phyloP scores from a whole-genome alignment of 2,888 invertebrate genomes.

The Eupeodes latifasciatus region DNA sequence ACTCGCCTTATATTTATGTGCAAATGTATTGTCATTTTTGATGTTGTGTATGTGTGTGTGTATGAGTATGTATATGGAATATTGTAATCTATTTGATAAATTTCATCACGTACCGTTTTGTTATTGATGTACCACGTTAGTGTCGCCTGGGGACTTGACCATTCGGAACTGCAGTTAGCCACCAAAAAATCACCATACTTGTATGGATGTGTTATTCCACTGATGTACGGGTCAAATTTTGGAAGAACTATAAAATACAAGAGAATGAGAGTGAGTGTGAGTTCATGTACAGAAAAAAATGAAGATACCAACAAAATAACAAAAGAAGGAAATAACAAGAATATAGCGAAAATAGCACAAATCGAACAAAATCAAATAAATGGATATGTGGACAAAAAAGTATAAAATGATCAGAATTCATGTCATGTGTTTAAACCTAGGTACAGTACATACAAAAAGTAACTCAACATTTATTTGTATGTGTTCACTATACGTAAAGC shows the following conservation, averaged over 20 bases:
- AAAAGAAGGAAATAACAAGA: constrained; percentile 47
- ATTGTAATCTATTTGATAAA: constrained; percentile 71
- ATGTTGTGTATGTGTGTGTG: neutral
- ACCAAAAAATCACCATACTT: constrained; percentile 83
- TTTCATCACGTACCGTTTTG: constrained; percentile 82
- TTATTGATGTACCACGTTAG: constrained; percentile 84
- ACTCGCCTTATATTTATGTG: neutral
- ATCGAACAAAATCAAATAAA: constrained; percentile 70
- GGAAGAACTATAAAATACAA: constrained; percentile 82
- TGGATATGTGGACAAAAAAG: neutral
- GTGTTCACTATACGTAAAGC: too few relatives aligned
- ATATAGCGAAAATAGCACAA: constrained; percentile 34
- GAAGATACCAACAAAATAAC: constrained; percentile 15
- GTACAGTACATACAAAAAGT: neutral
- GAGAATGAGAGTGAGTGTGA: neutral
- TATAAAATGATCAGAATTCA: constrained; percentile 48
- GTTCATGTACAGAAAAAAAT: constrained; percentile 45
- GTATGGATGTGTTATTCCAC: constrained; percentile 81
- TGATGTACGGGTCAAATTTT: constrained; percentile 83
- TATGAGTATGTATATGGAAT: constrained; percentile 21
- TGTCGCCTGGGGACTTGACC: constrained; percentile 83
- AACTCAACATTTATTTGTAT: too few relatives aligned
- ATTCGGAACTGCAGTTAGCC: constrained; percentile 84
- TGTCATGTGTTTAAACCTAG: neutral
- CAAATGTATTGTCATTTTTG: constrained; percentile 31